Evolutionary conservation across 1,140 invertebrate species (phyloP), one percentile per base, ranked within the genome.

Genomic region (Drosophila repletoides): DNA sequence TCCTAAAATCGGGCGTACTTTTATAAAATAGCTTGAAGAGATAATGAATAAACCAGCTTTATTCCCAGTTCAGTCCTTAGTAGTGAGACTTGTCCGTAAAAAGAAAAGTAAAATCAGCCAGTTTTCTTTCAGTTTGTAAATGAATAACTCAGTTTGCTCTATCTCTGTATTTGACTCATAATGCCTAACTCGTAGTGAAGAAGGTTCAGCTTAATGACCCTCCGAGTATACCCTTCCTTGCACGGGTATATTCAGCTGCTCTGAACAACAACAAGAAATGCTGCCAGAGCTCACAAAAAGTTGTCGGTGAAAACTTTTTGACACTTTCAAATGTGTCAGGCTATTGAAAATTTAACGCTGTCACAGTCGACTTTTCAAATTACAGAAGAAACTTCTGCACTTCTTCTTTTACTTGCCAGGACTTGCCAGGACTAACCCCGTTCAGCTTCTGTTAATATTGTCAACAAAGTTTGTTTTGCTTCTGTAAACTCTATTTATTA

Each of bases 271-370:
- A 56, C 31, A 38, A 17, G 19, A 17, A 5, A 10, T 33, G 14
- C 17, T 46, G 41, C 29, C 9, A 26, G 31, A 29, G n/a, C 40
- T 33, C 19, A 67, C 38, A 52, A 45, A 55, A 68, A 63, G 22
- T 71, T 67, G 10, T 34, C 33, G 10, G 33, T 5, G 0, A 51
- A 66, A 67, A 66, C 40, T 71, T 71, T 70, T 60, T 60, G 68
- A 79, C 72, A 66, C 41, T 56, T 73, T 80, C 40, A 40, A 59
- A 72, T 61, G 41, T 51, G 52, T 29, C 28, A 17, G 49, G 24
- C 67, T 66, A 65, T 65, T 70, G 71, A 55, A 70, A 71, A 66
- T 70, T 64, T 59, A 53, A 70, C 41, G 33, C 24, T 55, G 68
- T 59, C 53, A 43, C 24, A 22, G 65, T 29, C 48, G 65, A 63